Evolutionary conservation across 2,797 vertebrate species (phyloP), one percentile per base, ranked within the genome.

Genomic region (Aldrovandia affinis): DNA sequence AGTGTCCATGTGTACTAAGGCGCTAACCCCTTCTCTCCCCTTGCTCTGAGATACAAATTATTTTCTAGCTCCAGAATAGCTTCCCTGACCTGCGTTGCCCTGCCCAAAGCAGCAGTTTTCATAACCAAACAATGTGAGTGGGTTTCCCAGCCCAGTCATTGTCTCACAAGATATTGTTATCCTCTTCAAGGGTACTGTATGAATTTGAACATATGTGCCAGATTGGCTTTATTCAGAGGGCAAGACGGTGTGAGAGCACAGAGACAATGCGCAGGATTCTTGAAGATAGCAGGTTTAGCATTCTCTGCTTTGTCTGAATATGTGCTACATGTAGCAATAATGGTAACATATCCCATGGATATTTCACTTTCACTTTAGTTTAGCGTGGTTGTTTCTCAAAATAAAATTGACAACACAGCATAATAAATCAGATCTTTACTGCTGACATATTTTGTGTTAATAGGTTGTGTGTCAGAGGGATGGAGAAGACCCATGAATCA

Each of bases 371-470:
- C 73, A 47, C 73, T 2, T 77, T 77, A n/a, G 55, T 57, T 14
- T 57, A 57, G 36, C 42, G 25, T 47, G 36, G 25, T 47, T 42
- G 68, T 42, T 39, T 47, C 25, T 77, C 42, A 47, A 42, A 25
- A n/a, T 77, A 77, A 77, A 77, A 5, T 47, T 25, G 73, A 77
- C 39, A 47, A 47, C 42, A 47, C 2, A 10, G 73, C 25, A 47
- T n/a, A 25, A n/a, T 77, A 77, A 77, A 77, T 77, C 44, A 44
- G 73, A 47, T 77, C 39, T 44, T 77, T 77, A 77, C 73, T 47
- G 42, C 73, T 10, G 18, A 77, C 73, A 77, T 77, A 77, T 44
- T 77, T 77, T 77, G 73, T 47, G 73, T 77, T 44, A 77, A 77
- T 77, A 77, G 42, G 39, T 39, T 44, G 73, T 25, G 70, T 75